A percentile compares a stretch with the other conserved stretches of the same genome.
Evolutionary conservation across 2,113 vertebrate species (phyloP).

Genomic region (Triplophysa dalaica): DNA sequence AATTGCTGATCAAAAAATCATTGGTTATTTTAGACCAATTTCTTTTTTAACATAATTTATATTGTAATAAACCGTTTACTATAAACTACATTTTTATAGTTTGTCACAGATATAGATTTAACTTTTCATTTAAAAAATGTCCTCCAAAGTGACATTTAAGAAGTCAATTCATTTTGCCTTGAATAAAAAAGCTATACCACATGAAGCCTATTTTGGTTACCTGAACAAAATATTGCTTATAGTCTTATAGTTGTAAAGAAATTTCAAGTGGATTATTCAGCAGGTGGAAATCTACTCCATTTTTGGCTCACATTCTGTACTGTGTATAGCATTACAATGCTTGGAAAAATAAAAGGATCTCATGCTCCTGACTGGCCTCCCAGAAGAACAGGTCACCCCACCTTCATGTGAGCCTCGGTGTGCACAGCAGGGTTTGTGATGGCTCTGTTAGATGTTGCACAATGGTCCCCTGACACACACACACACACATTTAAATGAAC

Average conservation of each 20-base stretch:
- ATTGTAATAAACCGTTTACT: no score
- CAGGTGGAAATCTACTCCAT: background rate
- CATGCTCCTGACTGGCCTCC: slow-evolving; percentile 17
- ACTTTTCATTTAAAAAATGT: no score
- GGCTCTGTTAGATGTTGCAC: background rate
- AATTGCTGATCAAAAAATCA: no score
- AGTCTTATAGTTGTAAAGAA: no score
- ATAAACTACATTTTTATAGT: no score
- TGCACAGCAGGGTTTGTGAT: slow-evolving; percentile 21
- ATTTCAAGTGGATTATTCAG: background rate
- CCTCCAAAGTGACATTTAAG: no score
- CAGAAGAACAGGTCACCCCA: slow-evolving; percentile 29
- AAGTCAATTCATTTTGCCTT: background rate
- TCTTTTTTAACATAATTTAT: no score
- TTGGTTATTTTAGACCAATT: no score
- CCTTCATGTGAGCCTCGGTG: slow-evolving; percentile 35
- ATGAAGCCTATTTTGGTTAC: background rate
- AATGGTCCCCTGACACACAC: slow-evolving; percentile 24
- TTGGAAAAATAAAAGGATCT: slow-evolving; percentile 8
- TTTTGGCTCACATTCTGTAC: background rate
- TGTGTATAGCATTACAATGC: background rate
- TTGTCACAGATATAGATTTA: no score
- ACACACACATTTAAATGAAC: slow-evolving; percentile 14
- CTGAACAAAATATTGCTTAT: no score
- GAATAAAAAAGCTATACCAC: no score